Evolutionary conservation across 2,888 invertebrate species (phyloP), one percentile per base, ranked within the genome.

Genomic region (Biston stratarius): DNA sequence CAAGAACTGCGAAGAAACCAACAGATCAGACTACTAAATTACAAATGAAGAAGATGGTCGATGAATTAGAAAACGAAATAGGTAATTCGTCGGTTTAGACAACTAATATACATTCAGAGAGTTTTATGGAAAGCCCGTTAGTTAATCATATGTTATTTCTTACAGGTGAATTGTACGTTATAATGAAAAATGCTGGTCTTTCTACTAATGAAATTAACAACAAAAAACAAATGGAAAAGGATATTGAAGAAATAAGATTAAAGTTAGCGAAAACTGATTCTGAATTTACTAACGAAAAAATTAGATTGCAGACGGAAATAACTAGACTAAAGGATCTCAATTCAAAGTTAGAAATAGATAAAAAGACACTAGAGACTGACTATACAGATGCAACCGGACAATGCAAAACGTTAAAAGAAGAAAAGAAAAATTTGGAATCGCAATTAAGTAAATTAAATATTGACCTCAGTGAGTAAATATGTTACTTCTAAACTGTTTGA

Each of bases 21-120:
- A 96, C 96, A 8, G 97, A 97, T 79, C 88, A 95, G 59, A 96
- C 96, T 38, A 95, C 96, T 1, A 96, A 96, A 88, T 83, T 96
- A 56, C 96, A 96, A 86, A 89, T 98, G 79, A 97, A 96, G 77
- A 97, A 96, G 79, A 97, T 97, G 96, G 96, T 98, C 2, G 96
- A 97, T 67, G 98, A 98, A 73, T 92, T 98, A 75, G 98, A 98
- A 89, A 97, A 95, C 81, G 98, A 99, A 94, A 96, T 98, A 74
- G 96, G 96, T 96, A 89, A 84, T 67, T 44, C 5, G n/a, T 24
- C 12, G 36, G 24, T 55, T 42, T 24, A 11, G 12, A 6, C 5
- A 11, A 12, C 8, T 55, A 11, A 24, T 48, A 1, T 5, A 48
- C 48, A 15, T 15, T n/a, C 14, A 6, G 14, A 14, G 14, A 14